Evolutionary conservation across 2,888 invertebrate genomes (phyloP).

Genomic region (Phortica okadai): DNA sequence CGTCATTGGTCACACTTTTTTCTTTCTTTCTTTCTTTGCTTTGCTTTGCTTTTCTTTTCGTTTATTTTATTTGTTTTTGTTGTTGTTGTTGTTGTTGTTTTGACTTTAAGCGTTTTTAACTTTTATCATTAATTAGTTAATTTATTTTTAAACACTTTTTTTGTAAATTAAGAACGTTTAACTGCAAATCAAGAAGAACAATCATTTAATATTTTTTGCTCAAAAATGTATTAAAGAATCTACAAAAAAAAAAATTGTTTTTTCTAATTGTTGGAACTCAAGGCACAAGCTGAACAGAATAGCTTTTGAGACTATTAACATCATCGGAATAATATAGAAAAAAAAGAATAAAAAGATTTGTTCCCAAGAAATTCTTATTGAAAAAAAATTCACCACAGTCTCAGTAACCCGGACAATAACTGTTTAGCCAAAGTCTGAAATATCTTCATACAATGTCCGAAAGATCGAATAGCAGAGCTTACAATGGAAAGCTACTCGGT

Average conservation of each 20-base stretch:
- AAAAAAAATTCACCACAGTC: no score
- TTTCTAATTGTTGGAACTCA: no score
- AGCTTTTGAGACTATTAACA: no score
- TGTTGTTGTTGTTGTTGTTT: constrained; percentile 11
- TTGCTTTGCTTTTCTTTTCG: constrained; percentile 3
- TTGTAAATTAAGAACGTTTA: constrained; percentile 19
- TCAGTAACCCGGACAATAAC: no score
- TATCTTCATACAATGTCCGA: no score
- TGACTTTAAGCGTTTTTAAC: constrained; percentile 33
- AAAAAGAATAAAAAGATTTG: no score
- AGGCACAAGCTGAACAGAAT: no score
- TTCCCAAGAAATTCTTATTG: no score
- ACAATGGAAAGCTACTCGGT: no score
- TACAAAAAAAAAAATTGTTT: not conserved
- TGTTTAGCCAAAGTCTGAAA: no score
- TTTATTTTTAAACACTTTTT: not conserved
- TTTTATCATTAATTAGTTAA: constrained; percentile 11
- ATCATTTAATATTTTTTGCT: not conserved
- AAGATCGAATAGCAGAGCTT: no score
- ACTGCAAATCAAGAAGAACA: not conserved
- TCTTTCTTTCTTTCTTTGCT: constrained; percentile 21
- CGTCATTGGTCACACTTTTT: constrained; percentile 58
- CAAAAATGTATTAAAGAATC: not conserved
- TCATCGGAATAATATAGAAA: no score
- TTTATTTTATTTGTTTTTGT: not conserved